Conservation (phyloP, 2,113 vertebrate species). For the Callaeas wilsoni region DNA sequence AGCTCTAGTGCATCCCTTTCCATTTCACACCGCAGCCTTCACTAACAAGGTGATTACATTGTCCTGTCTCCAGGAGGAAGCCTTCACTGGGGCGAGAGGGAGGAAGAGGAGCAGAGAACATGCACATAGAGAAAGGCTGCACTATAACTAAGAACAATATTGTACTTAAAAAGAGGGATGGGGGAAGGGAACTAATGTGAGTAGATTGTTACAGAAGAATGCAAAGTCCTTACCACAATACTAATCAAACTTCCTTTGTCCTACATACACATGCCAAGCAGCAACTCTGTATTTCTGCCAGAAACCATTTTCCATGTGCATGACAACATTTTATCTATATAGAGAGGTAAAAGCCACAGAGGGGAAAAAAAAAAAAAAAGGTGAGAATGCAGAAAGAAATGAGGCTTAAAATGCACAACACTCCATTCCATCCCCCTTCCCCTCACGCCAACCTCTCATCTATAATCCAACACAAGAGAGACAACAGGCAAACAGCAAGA, state of each 20-base stretch:
- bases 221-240: not conserved
- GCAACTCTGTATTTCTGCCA: not conserved
- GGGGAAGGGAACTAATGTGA: not conserved
- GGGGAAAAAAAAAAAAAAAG: not conserved
- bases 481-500: slow-evolving; percentile 86
- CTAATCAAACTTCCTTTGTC: not conserved
- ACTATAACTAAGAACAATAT: not conserved
- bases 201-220: not conserved
- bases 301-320: not conserved
- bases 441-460: slow-evolving; percentile 71
- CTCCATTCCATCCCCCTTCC: slow-evolving; percentile 55
- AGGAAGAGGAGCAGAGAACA: not conserved
- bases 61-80: not conserved
- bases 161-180: not conserved
- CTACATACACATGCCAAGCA: not conserved
- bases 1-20: not conserved
- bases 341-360: not conserved
- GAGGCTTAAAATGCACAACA: slow-evolving; percentile 57
- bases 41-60: not conserved
- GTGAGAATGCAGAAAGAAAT: slow-evolving; percentile 58
- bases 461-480: slow-evolving; percentile 80
- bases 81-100: not conserved
- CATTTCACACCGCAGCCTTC: not conserved
- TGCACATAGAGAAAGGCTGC: not conserved
- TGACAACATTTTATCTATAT: not conserved